These are phyloP conservation scores for Trichechus manatus DNA, from an alignment of 2,113 vertebrate genomes.

Conservation along the genomic window DNA sequence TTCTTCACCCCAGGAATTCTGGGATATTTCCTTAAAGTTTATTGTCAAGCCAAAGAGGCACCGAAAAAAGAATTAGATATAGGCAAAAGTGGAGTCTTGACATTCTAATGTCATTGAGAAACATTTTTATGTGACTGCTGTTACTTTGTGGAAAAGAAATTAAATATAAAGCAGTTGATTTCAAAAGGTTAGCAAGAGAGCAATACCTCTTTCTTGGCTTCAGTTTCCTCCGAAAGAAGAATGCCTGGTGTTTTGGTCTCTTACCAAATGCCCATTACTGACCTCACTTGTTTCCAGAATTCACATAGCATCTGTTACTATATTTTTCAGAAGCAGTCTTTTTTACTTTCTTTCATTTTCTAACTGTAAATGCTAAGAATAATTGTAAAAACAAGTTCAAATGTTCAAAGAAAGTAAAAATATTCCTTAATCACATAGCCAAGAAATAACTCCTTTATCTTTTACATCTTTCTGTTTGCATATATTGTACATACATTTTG, in stretches of 20 bases:
- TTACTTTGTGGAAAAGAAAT: background rate
- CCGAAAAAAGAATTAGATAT: background rate
- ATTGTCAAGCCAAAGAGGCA: background rate
- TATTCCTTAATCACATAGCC: background rate
- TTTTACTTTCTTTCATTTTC: background rate
- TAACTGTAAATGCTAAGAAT: slow-evolving; percentile 38
- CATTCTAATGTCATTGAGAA: background rate
- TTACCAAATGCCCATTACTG: slow-evolving; percentile 39
- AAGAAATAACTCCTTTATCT: slow-evolving; percentile 3
- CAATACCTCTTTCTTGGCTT: background rate
- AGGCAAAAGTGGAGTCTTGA: background rate
- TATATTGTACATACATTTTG: background rate
- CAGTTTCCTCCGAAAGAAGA: slow-evolving; percentile 30
- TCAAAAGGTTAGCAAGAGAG: background rate
- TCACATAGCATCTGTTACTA: slow-evolving; percentile 57
- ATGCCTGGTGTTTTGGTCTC: background rate
- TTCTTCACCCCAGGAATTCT: background rate
- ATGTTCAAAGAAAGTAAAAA: slow-evolving; percentile 49
- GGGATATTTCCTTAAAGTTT: slow-evolving; percentile 5
- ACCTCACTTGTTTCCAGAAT: slow-evolving; percentile 48
- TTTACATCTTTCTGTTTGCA: background rate
- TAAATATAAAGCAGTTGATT: background rate
- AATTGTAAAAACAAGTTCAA: slow-evolving; percentile 41
- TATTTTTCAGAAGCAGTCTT: slow-evolving; percentile 63
- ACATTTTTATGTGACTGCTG: background rate